Evolutionary conservation across 1,140 invertebrate genomes (phyloP).

Genomic region (Holotrichia oblita): DNA sequence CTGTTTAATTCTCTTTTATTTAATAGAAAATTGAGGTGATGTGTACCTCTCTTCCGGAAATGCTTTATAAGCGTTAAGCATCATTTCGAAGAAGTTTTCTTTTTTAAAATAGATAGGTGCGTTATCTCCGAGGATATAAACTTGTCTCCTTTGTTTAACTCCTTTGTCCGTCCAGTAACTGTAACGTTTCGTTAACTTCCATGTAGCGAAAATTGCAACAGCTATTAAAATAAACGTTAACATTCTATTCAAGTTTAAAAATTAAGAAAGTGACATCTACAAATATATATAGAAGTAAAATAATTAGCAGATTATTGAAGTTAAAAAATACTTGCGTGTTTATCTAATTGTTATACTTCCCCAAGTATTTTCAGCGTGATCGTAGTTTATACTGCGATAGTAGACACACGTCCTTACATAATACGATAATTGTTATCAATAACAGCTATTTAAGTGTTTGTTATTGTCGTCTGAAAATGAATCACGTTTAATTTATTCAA

Average conservation of each 20-base stretch:
- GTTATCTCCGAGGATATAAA: slow-evolving; percentile 14
- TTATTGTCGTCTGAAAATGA: too few species aligned
- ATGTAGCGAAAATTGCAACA: background rate
- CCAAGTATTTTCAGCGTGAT: too few species aligned
- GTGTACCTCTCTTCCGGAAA: background rate
- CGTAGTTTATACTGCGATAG: too few species aligned
- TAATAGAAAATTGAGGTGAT: background rate
- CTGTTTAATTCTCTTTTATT: background rate
- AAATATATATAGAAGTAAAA: too few species aligned
- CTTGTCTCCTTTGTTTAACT: slow-evolving; percentile 21
- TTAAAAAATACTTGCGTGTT: too few species aligned
- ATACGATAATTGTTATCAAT: too few species aligned
- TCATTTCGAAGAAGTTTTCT: background rate
- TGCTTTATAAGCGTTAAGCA: background rate
- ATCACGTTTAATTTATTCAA: too few species aligned
- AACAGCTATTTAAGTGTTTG: too few species aligned
- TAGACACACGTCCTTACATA: too few species aligned
- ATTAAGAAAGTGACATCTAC: too few species aligned
- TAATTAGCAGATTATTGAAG: too few species aligned
- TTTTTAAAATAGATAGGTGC: background rate
- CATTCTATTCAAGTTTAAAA: background rate
- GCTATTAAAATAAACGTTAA: background rate
- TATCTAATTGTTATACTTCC: too few species aligned
- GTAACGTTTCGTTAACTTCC: background rate
- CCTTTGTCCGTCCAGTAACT: slow-evolving; percentile 10